Percentiles rank a stretch among this genome's conserved stretches.
Evolutionary conservation across 92 coral and sea anemone species (phyloP).

Genomic region (Phenganax subtilis): DNA sequence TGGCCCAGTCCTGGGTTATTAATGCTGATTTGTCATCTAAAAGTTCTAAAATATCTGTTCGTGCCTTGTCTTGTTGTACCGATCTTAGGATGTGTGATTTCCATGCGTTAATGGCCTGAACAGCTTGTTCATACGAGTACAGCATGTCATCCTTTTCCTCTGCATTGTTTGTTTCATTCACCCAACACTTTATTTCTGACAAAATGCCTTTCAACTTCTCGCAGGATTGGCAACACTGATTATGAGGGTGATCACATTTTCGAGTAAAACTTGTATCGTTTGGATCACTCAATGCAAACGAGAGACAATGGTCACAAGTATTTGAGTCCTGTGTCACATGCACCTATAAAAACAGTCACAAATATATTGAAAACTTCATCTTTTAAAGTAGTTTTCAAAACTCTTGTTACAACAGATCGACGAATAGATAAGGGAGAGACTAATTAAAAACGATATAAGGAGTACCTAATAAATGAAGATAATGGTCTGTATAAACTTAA

Average conservation of each 20-base stretch:
- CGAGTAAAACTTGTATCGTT: conserved; percentile 34
- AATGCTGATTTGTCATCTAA: conserved; percentile 44
- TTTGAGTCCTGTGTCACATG: background rate
- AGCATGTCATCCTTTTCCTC: conserved; percentile 50
- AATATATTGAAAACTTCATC: background rate
- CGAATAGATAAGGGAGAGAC: background rate
- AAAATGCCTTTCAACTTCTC: conserved; percentile 41
- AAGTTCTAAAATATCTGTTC: conserved; percentile 23
- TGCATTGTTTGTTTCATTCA: conserved; percentile 6
- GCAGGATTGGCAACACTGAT: conserved; percentile 47
- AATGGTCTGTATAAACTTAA: too few species aligned
- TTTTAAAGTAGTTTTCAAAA: background rate
- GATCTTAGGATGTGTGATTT: conserved; percentile 53
- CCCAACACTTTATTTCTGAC: conserved; percentile 29
- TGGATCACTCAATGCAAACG: background rate
- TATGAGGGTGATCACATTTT: conserved; percentile 47
- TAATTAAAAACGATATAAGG: background rate
- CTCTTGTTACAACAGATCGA: background rate
- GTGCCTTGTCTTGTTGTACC: conserved; percentile 50
- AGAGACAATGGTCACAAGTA: background rate
- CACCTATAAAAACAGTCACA: background rate
- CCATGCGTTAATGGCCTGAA: conserved; percentile 52
- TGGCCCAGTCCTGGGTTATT: conserved; percentile 44
- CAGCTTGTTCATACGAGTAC: conserved; percentile 38
- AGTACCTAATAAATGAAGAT: too few species aligned